Evolutionary conservation across 2,113 vertebrate species (phyloP), one percentile per base, ranked within the genome.

Genomic region (Indicator maculatus): DNA sequence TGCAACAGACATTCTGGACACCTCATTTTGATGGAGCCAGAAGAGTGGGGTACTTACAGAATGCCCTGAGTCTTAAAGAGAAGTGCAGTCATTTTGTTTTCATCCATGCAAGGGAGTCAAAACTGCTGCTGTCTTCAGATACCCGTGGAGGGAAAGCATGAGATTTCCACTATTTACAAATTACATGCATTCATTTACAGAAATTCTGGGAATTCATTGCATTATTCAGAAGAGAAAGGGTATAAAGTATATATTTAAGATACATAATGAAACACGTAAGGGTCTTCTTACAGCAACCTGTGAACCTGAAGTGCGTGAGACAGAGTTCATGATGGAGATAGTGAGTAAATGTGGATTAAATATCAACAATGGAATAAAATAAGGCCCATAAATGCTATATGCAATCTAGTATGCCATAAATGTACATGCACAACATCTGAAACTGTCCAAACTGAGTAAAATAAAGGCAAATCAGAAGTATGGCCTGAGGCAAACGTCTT

Each of bases 221-320:
- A 24, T 59, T 80, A 13, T 56, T 89, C 20, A n/a, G 67, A 23
- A 83, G 28, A 80, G 16, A 69, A 93, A 53, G 13, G 13, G 11
- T 70, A 52, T 56, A 53, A 88, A 85, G 41, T 21, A 33, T n/a
- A 15, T 59, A 28, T 60, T 83, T 93, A 67, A 71, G 47, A 36
- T 66, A 52, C 11, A 17, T 89, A 94, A 95, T 95, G 94, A 93
- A 96, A 95, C 83, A 93, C 83, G 0, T 90, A 65, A 76, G 70
- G 88, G 63, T 73, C 95, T 87, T 95, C 82, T 83, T 91, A 69
- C 45, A 44, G 85, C 52, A 93, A 65, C 82, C 75, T 88, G 20
- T 89, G 82, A 93, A 89, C 53, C 12, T 53, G 16, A 81, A 83
- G 47, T 58, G 38, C 2, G 1, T 53, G 69, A 83, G 70, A 85